Percentiles rank a stretch among this genome's conserved stretches.
Conservation (phyloP, 2,113 vertebrate genomes). For the Panthera uncia region DNA sequence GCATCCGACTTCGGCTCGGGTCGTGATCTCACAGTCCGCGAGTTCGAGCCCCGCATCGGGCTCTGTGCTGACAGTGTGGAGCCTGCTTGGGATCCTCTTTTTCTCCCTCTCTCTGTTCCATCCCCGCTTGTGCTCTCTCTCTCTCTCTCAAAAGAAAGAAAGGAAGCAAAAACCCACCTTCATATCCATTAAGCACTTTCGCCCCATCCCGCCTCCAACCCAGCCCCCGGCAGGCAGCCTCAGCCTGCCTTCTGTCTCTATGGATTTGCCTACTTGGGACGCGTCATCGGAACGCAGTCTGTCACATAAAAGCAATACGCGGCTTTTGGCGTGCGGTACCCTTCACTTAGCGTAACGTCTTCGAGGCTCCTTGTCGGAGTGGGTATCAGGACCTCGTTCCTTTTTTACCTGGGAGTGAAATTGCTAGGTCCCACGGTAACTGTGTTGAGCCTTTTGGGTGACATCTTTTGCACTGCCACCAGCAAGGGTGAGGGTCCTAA, state of each 20-base stretch:
- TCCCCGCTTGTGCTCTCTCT: too few relatives aligned
- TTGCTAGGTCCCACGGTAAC: background rate
- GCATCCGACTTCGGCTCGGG: too few relatives aligned
- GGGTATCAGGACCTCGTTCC: accelerated
- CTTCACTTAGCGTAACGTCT: background rate
- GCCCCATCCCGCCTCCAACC: accelerated
- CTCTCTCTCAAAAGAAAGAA: too few relatives aligned
- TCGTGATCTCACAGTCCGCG: too few relatives aligned
- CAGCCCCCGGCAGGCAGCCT: too few relatives aligned
- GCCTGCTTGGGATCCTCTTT: too few relatives aligned
- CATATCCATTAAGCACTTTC: accelerated
- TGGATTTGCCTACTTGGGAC: background rate
- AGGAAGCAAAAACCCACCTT: too few relatives aligned
- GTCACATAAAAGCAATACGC: accelerated
- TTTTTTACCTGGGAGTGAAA: background rate
- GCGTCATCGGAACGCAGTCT: background rate
- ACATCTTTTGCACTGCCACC: background rate
- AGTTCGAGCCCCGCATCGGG: too few relatives aligned
- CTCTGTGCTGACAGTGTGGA: too few relatives aligned
- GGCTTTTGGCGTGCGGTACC: background rate
- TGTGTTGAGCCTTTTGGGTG: background rate
- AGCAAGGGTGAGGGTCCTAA: accelerated
- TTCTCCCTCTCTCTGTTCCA: too few relatives aligned
- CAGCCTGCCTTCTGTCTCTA: background rate
- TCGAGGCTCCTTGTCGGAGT: background rate